Percentiles rank a stretch among this genome's conserved stretches.
Evolutionary conservation across 2,888 invertebrate species (phyloP).

Genomic region (Chymomyza procnemis): DNA sequence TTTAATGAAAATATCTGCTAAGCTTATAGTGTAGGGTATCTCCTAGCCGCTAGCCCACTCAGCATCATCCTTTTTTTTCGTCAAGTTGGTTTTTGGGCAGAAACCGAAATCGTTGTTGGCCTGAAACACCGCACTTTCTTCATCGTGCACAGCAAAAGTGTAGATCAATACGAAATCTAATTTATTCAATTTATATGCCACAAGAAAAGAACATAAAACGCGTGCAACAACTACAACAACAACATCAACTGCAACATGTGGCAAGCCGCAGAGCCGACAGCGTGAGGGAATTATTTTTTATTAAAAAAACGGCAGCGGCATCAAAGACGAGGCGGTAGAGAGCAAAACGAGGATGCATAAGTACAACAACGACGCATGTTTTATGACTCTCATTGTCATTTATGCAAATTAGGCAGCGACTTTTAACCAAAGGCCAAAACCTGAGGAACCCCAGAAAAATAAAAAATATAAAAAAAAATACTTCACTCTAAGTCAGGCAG

Average conservation of each 20-base stretch:
- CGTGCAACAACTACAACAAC: conserved; percentile 50
- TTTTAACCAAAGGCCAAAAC: not conserved
- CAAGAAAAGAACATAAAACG: conserved; percentile 29
- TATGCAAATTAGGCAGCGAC: conserved; percentile 67
- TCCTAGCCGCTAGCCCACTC: too few species aligned
- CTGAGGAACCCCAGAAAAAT: not conserved
- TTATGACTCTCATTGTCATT: conserved; percentile 75
- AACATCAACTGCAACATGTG: conserved; percentile 3
- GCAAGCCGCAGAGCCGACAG: conserved; percentile 17
- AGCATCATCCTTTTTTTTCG: not conserved
- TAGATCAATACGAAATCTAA: conserved; percentile 67
- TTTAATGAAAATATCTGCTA: too few species aligned
- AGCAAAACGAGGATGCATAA: not conserved
- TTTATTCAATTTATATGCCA: conserved; percentile 56
- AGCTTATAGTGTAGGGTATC: too few species aligned
- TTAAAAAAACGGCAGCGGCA: conserved; percentile 40
- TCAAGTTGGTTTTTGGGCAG: conserved; percentile 15
- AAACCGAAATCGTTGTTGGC: conserved; percentile 55
- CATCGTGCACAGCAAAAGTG: conserved; percentile 61
- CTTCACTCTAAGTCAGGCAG: conserved; percentile 48
- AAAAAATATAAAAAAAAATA: not conserved
- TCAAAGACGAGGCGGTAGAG: conserved; percentile 37
- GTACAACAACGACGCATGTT: conserved; percentile 70
- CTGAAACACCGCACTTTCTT: conserved; percentile 63
- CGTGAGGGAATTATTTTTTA: conserved; percentile 42